Evolutionary conservation across 2,888 invertebrate genomes (phyloP).

Genomic region (Leptopilina myrica): DNA sequence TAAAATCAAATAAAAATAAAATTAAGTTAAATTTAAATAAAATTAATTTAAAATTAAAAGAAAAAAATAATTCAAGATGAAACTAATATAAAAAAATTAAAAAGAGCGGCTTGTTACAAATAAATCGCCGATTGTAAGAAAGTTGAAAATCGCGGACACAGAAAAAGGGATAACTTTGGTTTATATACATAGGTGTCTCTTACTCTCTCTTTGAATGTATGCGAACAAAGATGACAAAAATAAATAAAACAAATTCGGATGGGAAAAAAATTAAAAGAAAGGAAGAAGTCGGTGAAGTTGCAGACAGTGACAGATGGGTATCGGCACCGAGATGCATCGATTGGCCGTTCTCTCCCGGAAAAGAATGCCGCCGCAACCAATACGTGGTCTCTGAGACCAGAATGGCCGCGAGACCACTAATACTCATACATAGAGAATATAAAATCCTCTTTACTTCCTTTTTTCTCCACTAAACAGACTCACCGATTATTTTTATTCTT

Average conservation of each 20-base stretch:
- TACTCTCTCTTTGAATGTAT: constrained; percentile 39
- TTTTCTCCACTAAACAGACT: constrained; percentile 49
- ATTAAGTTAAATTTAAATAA: too few species aligned
- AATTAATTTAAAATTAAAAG: too few species aligned
- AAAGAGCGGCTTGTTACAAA: too few species aligned
- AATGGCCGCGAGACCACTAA: constrained; percentile 70
- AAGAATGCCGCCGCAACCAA: constrained; percentile 76
- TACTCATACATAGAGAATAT: constrained; percentile 38
- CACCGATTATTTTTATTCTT: constrained; percentile 54
- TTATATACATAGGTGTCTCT: neutral
- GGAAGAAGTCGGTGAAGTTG: constrained; percentile 56
- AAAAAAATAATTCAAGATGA: too few species aligned
- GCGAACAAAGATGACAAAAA: constrained; percentile 51
- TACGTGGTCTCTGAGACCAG: constrained; percentile 73
- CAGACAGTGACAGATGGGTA: constrained; percentile 77
- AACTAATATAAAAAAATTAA: too few species aligned
- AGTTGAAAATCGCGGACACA: neutral
- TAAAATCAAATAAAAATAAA: too few species aligned
- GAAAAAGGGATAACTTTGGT: constrained; percentile 1
- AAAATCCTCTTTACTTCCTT: constrained; percentile 42
- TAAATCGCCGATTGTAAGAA: neutral
- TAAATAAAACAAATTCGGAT: constrained; percentile 43
- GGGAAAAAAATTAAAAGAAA: constrained; percentile 54
- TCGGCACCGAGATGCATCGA: constrained; percentile 77
- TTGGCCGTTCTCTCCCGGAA: constrained; percentile 76